Conservation (phyloP, 2,113 vertebrate genomes). For the Strix aluco region DNA sequence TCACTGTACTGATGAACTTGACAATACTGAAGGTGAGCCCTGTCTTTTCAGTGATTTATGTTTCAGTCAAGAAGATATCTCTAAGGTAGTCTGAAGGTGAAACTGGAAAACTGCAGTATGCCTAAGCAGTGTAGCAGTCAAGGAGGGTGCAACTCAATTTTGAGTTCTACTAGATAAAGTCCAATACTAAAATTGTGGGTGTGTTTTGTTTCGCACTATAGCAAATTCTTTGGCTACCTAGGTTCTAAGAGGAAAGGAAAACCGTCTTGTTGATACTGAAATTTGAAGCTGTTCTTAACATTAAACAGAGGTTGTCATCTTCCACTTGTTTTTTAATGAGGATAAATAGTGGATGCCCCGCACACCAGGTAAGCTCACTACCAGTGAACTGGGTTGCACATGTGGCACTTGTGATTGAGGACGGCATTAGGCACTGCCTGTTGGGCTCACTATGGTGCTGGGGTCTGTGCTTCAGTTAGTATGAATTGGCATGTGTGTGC, state of each 20-base stretch:
- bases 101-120: neutral
- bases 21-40: neutral
- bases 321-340: neutral
- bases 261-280: neutral
- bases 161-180: neutral
- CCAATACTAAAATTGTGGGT: neutral
- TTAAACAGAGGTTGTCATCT: neutral
- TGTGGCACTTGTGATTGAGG: neutral
- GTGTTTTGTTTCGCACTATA: neutral
- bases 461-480: neutral
- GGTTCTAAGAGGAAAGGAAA: neutral
- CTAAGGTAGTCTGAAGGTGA: neutral
- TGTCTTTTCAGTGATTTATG: neutral
- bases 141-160: neutral
- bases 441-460: neutral
- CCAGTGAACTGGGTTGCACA: neutral
- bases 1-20: neutral
- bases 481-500: rapidly evolving
- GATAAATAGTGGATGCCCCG: neutral
- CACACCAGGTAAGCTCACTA: neutral
- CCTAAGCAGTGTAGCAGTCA: neutral
- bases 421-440: neutral
- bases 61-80: neutral
- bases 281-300: neutral
- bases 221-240: neutral